Evolutionary conservation across 2,888 invertebrate species (phyloP).

Genomic region (Nemotelus nigrinus): DNA sequence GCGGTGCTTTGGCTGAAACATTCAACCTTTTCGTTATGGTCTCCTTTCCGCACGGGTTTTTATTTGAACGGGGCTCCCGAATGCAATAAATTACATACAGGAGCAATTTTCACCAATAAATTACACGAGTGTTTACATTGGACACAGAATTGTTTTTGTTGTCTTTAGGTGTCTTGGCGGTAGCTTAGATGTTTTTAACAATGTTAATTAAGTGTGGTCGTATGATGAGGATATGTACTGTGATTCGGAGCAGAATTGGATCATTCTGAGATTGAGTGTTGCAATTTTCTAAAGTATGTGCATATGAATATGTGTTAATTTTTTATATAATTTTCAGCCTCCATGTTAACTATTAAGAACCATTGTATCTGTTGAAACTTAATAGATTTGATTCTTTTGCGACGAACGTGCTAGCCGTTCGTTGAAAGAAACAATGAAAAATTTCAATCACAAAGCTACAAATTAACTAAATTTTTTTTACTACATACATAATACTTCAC

Average conservation of each 20-base stretch:
- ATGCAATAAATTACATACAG: constrained; percentile 47
- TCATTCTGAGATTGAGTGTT: no score
- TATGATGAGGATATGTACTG: background rate
- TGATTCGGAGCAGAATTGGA: background rate
- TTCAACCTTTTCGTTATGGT: background rate
- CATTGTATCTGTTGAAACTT: no score
- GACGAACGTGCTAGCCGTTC: no score
- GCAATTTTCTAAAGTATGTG: no score
- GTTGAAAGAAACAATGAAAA: no score
- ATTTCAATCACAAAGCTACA: no score
- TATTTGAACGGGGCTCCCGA: constrained; percentile 15
- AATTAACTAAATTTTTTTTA: no score
- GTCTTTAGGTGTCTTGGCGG: constrained; percentile 33
- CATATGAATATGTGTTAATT: no score
- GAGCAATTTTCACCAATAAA: constrained; percentile 50
- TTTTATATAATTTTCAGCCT: no score
- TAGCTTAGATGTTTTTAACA: constrained; percentile 31
- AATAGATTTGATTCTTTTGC: no score
- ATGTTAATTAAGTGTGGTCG: background rate
- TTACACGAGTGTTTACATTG: constrained; percentile 51
- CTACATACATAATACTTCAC: no score
- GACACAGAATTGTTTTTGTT: constrained; percentile 43
- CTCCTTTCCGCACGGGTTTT: background rate
- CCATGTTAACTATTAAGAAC: no score
- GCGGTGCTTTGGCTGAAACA: background rate